Evolutionary conservation across 2,113 vertebrate species (phyloP).

Genomic region (Chionodraco myersi): DNA sequence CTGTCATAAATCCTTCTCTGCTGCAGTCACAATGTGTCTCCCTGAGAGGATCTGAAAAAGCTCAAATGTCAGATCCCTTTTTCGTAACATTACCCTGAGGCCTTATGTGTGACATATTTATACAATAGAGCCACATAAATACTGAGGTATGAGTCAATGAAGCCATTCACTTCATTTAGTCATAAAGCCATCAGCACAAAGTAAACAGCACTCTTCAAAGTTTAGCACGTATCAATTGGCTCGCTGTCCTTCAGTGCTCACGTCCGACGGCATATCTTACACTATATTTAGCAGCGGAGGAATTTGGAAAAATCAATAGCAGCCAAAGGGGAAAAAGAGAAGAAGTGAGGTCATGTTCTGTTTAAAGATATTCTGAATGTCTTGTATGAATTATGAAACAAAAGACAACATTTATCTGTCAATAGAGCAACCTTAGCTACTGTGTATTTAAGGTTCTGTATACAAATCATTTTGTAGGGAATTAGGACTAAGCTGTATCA

Average conservation of each 20-base stretch:
- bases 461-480: not conserved
- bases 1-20: conserved; percentile 6
- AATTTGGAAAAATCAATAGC: conserved; percentile 70
- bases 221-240: conserved; percentile 36
- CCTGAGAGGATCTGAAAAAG: not conserved
- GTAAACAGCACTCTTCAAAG: conserved; percentile 25
- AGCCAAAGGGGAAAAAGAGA: conserved; percentile 25
- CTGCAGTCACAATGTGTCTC: conserved; percentile 8
- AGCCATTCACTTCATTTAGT: conserved; percentile 6
- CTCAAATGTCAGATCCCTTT: conserved; percentile 26
- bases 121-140: conserved; percentile 3
- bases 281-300: conserved; percentile 63
- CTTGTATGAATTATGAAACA: conserved; percentile 9
- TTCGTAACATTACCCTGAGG: conserved; percentile 11
- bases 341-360: conserved; percentile 27
- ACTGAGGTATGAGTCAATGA: conserved; percentile 4
- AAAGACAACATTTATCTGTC: not conserved
- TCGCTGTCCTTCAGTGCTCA: conserved; percentile 20
- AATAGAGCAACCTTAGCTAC: not conserved
- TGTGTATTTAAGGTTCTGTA: not conserved
- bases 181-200: conserved; percentile 24
- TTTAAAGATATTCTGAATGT: conserved; percentile 34
- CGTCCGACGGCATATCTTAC: conserved; percentile 44
- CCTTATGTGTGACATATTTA: conserved; percentile 8
- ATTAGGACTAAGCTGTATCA: too few species aligned